phyloP scores from a whole-genome alignment of 2,888 invertebrate genomes.

The Neoascia interrupta region DNA sequence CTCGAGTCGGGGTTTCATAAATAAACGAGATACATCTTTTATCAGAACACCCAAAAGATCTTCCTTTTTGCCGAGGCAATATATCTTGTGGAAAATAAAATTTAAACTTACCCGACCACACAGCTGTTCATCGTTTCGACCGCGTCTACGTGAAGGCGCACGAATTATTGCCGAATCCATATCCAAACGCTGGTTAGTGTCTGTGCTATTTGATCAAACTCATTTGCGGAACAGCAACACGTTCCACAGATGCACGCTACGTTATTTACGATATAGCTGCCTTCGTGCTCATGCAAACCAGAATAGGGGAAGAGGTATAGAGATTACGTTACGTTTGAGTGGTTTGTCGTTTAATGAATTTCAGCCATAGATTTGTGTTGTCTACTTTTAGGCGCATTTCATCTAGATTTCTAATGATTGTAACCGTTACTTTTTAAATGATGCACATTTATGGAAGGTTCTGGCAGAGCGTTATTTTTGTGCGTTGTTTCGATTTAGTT shows the following conservation, averaged over 20 bases:
- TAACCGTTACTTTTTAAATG: conserved; percentile 22
- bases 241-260: conserved; percentile 30
- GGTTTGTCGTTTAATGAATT: conserved; percentile 27
- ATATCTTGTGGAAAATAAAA: no score
- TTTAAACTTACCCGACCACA: conserved; percentile 85
- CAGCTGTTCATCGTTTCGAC: conserved; percentile 87
- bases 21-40: no score
- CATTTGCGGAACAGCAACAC: conserved; percentile 38
- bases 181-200: conserved; percentile 41
- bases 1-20: no score
- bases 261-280: neutral
- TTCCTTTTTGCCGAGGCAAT: no score
- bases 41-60: no score
- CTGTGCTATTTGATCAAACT: conserved; percentile 64
- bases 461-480: neutral
- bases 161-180: conserved; percentile 81
- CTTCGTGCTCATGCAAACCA: no score
- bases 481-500: conserved; percentile 20
- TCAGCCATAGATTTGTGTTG: conserved; percentile 11
- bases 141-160: conserved; percentile 88
- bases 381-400: conserved; percentile 45
- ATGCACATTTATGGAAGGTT: neutral
- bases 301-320: neutral
- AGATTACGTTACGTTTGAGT: conserved; percentile 20
- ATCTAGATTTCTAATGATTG: conserved; percentile 36